These are phyloP conservation scores for Cassiopea andromeda DNA, from an alignment of 30 jellyfish, hydroid and myxozoan species.

Conservation along the genomic window DNA sequence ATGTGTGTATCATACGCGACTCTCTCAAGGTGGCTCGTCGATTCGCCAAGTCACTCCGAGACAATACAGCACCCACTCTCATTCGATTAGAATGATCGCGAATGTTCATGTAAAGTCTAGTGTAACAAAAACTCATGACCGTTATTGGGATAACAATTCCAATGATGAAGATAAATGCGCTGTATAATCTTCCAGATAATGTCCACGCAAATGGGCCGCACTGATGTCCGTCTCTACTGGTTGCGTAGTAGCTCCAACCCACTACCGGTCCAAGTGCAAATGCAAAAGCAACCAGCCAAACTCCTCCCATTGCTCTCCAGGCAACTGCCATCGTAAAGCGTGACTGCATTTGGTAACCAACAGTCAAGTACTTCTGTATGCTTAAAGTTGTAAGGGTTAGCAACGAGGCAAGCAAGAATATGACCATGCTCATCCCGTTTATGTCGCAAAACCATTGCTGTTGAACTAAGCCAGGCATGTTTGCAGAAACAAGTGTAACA, in stretches of 20 bases:
- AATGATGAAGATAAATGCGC: conserved; percentile 14
- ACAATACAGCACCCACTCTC: conserved; percentile 19
- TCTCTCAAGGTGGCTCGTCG: conserved; percentile 38
- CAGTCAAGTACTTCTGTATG: conserved; percentile 43
- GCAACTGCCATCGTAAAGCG: conserved; percentile 11
- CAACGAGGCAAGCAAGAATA: conserved; percentile 39
- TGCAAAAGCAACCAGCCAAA: conserved; percentile 47
- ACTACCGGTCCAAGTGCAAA: conserved; percentile 76
- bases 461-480: background rate
- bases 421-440: conserved; percentile 45
- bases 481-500: conserved; percentile 22
- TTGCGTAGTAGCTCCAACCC: conserved; percentile 77
- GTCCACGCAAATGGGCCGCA: conserved; percentile 62
- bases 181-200: conserved; percentile 27
- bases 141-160: conserved; percentile 47
- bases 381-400: conserved; percentile 50
- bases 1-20: conserved; percentile 56
- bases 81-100: conserved; percentile 21
- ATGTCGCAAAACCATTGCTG: conserved; percentile 39
- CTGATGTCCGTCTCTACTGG: conserved; percentile 47
- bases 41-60: background rate
- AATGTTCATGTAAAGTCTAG: conserved; percentile 5
- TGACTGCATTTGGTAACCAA: conserved; percentile 27
- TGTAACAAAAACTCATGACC: conserved; percentile 39
- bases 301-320: background rate